phyloP scores from a whole-genome alignment of 2,888 invertebrate genomes.

The Phaedon cochleariae region DNA sequence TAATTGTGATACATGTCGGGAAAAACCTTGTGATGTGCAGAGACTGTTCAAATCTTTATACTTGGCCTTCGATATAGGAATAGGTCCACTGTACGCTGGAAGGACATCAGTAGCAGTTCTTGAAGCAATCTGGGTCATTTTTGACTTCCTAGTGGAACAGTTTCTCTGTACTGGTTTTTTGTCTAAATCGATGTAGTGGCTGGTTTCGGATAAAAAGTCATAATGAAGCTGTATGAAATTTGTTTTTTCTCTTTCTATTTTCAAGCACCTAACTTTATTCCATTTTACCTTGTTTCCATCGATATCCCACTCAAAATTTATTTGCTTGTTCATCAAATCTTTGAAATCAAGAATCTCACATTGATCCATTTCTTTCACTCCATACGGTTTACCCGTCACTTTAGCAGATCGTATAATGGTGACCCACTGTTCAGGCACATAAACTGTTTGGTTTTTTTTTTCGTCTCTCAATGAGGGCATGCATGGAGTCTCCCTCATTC shows the following conservation, averaged over 20 bases:
- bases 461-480: conserved; percentile 8
- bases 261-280: neutral
- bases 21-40: no score
- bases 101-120: neutral
- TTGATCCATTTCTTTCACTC: neutral
- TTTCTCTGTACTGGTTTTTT: no score
- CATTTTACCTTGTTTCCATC: conserved; percentile 1
- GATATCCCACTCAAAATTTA: conserved; percentile 3
- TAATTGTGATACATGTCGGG: no score
- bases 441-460: conserved; percentile 9
- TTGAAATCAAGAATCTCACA: neutral
- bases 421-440: conserved; percentile 3
- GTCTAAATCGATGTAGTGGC: neutral
- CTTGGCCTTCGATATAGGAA: neutral
- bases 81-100: neutral
- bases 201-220: conserved; percentile 7
- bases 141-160: no score
- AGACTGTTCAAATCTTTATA: conserved; percentile 10
- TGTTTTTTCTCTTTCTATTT: neutral
- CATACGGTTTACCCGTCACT: conserved; percentile 4
- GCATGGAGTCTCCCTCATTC: conserved; percentile 10
- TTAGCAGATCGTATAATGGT: conserved; percentile 8
- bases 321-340: neutral
- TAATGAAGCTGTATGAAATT: conserved; percentile 4
- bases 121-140: neutral